Percentiles rank a stretch among this genome's conserved stretches.
Conservation (phyloP, 2,888 invertebrate genomes). For the Chelonus formosanus region DNA sequence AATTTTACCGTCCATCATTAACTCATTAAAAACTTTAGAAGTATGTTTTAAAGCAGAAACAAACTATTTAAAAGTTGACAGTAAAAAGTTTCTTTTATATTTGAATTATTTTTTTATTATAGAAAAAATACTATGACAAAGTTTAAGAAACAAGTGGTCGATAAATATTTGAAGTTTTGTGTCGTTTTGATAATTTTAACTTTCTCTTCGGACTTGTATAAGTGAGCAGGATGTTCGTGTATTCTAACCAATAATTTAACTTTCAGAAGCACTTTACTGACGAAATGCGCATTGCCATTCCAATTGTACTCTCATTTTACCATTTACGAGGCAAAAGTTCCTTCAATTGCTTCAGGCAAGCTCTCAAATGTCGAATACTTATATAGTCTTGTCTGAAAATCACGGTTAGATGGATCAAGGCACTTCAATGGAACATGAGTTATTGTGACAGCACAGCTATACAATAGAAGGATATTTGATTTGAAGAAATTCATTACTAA, state of each 20-base stretch:
- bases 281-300: conserved; percentile 19
- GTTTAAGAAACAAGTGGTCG: conserved; percentile 47
- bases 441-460: conserved; percentile 4
- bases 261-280: conserved; percentile 20
- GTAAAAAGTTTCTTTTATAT: too few relatives aligned
- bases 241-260: conserved; percentile 28
- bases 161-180: conserved; percentile 55
- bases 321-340: conserved; percentile 8
- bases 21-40: too few relatives aligned
- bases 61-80: too few relatives aligned
- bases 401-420: conserved; percentile 12
- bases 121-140: neutral
- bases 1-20: too few relatives aligned
- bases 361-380: conserved; percentile 19
- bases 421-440: conserved; percentile 17
- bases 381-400: conserved; percentile 6
- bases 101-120: too few relatives aligned
- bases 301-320: conserved; percentile 14
- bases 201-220: conserved; percentile 9
- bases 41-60: too few relatives aligned
- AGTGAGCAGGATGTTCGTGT: conserved; percentile 9
- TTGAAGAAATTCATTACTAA: too few relatives aligned
- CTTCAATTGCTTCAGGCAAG: conserved; percentile 14
- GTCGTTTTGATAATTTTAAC: conserved; percentile 15
- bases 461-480: neutral